phyloP scores from a whole-genome alignment of 2,888 invertebrate species.

The Meloe dianella region DNA sequence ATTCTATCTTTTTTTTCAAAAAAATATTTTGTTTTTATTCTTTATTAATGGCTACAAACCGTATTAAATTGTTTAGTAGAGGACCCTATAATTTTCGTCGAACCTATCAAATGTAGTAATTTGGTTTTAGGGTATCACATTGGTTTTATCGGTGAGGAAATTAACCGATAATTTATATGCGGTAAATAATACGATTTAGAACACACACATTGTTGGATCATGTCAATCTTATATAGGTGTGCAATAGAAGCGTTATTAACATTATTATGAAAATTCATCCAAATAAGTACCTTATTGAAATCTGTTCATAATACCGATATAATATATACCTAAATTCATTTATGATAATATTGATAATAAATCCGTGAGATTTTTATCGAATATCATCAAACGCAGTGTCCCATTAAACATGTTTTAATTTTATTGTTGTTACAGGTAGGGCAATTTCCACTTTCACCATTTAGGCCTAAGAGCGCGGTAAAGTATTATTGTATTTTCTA shows the following conservation, averaged over 20 bases:
- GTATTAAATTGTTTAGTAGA: neutral
- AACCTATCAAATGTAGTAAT: neutral
- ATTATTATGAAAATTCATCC: neutral
- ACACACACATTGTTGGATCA: neutral
- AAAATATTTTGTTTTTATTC: neutral
- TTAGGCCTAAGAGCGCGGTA: slow-evolving; percentile 19
- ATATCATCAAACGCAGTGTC: neutral
- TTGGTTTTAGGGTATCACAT: slow-evolving; percentile 9
- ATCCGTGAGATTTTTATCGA: neutral
- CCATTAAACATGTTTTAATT: neutral
- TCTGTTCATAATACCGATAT: neutral
- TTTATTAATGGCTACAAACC: neutral
- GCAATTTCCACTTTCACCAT: slow-evolving; percentile 17
- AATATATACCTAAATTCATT: no score
- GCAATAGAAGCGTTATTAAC: neutral
- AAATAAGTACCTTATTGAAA: neutral
- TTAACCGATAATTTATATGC: slow-evolving; percentile 9
- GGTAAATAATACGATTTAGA: slow-evolving; percentile 9
- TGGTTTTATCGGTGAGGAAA: slow-evolving; percentile 7
- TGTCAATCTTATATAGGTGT: neutral
- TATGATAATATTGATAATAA: neutral
- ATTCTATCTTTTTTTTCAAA: neutral
- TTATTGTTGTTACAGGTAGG: slow-evolving; percentile 13
- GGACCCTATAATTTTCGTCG: slow-evolving; percentile 2
- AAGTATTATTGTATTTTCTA: slow-evolving; percentile 13